Evolutionary conservation across 2,797 vertebrate species (phyloP).

Genomic region (Macropodus opercularis): DNA sequence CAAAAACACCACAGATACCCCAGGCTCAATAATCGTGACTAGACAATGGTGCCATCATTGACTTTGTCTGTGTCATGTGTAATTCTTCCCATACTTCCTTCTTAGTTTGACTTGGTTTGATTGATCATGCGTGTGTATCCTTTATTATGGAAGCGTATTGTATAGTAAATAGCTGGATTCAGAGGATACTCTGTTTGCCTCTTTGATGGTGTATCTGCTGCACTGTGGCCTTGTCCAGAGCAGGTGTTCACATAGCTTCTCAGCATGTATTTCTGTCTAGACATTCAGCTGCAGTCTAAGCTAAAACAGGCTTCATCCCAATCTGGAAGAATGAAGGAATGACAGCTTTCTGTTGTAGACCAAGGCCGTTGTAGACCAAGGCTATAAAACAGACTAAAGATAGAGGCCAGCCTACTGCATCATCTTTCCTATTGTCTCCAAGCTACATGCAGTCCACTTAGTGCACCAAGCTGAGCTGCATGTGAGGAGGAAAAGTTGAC

Average conservation of each 20-base stretch:
- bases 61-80: too few species aligned
- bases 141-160: too few species aligned
- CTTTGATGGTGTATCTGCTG: conserved; percentile 12
- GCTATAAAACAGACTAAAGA: conserved; percentile 64
- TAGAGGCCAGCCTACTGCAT: conserved; percentile 51
- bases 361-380: conserved; percentile 41
- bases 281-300: conserved; percentile 39
- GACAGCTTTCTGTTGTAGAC: conserved; percentile 65
- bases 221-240: conserved; percentile 26
- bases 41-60: too few species aligned
- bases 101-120: too few species aligned
- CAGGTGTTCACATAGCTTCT: conserved; percentile 61
- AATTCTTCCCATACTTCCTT: too few species aligned
- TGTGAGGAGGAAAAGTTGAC: conserved; percentile 70
- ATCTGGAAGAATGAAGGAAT: conserved; percentile 58
- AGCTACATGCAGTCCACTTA: neutral
- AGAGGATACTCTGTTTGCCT: too few species aligned
- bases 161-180: too few species aligned
- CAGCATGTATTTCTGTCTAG: conserved; percentile 65
- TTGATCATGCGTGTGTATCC: too few species aligned
- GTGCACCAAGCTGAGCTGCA: conserved; percentile 41
- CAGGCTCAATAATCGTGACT: too few species aligned
- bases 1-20: too few species aligned
- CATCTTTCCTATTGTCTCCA: conserved; percentile 54
- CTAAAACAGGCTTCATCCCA: conserved; percentile 66